phyloP scores from a whole-genome alignment of 1,140 invertebrate genomes.

The Centruroides sculpturatus region DNA sequence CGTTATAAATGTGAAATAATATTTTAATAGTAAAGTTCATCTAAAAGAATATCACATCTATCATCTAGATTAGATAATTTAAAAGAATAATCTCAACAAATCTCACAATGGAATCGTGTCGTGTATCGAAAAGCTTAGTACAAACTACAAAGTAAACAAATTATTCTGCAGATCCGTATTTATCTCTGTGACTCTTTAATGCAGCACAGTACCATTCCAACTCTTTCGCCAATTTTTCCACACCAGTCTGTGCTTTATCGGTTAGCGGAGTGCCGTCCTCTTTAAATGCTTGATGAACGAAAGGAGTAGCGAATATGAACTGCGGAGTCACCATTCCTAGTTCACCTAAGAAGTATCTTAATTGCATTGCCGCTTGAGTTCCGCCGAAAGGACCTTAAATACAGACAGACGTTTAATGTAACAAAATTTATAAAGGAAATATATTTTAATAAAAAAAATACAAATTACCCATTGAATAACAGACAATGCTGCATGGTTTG shows the following conservation, averaged over 20 bases:
- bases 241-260: constrained; percentile 22
- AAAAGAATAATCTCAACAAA: no score
- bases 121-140: no score
- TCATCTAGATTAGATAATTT: no score
- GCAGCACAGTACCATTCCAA: constrained; percentile 30
- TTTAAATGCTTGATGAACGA: constrained; percentile 26
- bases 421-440: background rate
- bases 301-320: constrained; percentile 28
- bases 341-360: constrained; percentile 31
- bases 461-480: constrained; percentile 31
- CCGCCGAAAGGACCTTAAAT: constrained; percentile 33
- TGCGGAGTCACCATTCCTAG: constrained; percentile 33
- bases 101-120: no score
- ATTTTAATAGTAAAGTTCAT: no score
- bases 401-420: background rate
- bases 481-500: constrained; percentile 33
- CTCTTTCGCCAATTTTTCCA: constrained; percentile 25
- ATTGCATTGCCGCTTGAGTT: constrained; percentile 30
- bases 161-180: background rate
- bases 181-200: constrained; percentile 24
- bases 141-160: no score
- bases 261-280: constrained; percentile 24
- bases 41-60: no score
- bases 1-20: no score
- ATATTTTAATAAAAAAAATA: constrained; percentile 1